Conservation (phyloP, 2,113 vertebrate species). For the Sardina pilchardus region DNA sequence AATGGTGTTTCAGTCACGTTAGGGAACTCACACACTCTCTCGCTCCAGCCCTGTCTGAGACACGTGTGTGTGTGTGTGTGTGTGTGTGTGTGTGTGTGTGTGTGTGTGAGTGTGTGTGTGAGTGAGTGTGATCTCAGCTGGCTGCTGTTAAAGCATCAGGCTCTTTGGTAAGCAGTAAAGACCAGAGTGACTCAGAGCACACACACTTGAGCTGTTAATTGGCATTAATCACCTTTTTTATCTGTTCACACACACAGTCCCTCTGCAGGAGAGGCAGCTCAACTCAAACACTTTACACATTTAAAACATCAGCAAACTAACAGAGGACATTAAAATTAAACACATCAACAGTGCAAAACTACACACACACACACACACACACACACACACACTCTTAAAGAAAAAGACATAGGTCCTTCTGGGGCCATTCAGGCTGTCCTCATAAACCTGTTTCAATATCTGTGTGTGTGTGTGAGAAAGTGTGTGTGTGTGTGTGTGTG, state of each 20-base stretch:
- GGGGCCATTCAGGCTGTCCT: neutral
- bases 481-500: neutral
- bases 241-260: constrained; percentile 62
- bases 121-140: constrained; percentile 59
- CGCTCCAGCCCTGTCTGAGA: neutral
- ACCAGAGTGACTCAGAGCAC: constrained; percentile 57
- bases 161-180: constrained; percentile 74
- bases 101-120: too few species aligned
- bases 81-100: constrained; percentile 8
- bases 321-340: constrained; percentile 49
- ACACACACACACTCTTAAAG: constrained; percentile 24
- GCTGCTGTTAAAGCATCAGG: constrained; percentile 54
- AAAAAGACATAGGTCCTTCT: constrained; percentile 42
- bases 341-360: constrained; percentile 65
- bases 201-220: neutral
- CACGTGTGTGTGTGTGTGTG: too few species aligned
- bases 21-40: constrained; percentile 42
- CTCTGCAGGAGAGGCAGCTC: constrained; percentile 27
- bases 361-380: constrained; percentile 51
- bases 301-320: constrained; percentile 40
- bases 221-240: constrained; percentile 55
- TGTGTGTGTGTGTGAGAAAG: neutral
- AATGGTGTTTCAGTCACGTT: constrained; percentile 64
- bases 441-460: neutral
- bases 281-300: constrained; percentile 10